Conservation (phyloP, 1,140 invertebrate genomes). For the Whitmania pigra region DNA sequence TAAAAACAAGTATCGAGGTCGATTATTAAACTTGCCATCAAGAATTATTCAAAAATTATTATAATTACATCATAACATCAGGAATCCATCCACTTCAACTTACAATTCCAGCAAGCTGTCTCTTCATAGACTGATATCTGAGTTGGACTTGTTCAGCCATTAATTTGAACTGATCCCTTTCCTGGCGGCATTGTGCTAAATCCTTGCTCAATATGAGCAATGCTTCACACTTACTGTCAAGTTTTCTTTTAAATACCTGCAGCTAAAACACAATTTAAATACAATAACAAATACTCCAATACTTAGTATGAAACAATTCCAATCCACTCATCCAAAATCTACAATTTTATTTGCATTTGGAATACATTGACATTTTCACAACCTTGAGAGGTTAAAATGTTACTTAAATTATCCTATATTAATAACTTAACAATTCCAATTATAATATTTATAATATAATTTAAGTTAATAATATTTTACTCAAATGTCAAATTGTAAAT, state of each 20-base stretch:
- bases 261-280: neutral
- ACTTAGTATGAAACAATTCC: too few relatives aligned
- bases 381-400: too few relatives aligned
- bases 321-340: too few relatives aligned
- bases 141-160: conserved; percentile 65
- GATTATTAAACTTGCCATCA: too few relatives aligned
- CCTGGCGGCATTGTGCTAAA: conserved; percentile 60
- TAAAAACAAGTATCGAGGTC: neutral
- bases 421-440: too few relatives aligned
- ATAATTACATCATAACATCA: neutral
- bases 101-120: conserved; percentile 37
- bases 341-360: too few relatives aligned
- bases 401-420: too few relatives aligned
- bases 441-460: too few relatives aligned
- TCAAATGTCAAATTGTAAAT: too few relatives aligned
- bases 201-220: conserved; percentile 61
- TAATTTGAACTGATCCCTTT: conserved; percentile 66
- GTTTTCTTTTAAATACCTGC: conserved; percentile 46
- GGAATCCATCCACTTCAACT: conserved; percentile 1
- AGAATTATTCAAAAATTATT: neutral
- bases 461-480: too few relatives aligned
- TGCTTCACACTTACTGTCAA: conserved; percentile 67
- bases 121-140: conserved; percentile 46
- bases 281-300: too few relatives aligned
- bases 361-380: too few relatives aligned